phyloP scores from a whole-genome alignment of 2,888 invertebrate genomes.

The Amphimallon solstitiale region DNA sequence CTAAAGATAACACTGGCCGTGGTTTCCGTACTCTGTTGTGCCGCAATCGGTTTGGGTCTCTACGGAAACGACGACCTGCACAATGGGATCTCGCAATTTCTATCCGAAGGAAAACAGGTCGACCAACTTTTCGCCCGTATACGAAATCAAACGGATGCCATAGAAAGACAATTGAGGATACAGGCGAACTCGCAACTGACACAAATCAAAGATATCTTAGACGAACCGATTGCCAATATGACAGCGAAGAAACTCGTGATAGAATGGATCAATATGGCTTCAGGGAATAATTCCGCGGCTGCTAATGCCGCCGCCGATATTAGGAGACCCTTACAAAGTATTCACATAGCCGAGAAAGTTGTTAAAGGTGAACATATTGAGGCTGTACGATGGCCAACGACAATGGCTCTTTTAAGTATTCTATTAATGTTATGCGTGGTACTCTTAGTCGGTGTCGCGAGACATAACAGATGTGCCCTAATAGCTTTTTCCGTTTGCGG shows the following conservation, averaged over 20 bases:
- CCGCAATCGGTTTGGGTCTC: conserved; percentile 88
- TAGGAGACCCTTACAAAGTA: conserved; percentile 66
- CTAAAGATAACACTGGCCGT: conserved; percentile 83
- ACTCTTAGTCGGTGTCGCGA: conserved; percentile 87
- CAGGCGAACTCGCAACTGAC: conserved; percentile 72
- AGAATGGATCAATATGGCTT: conserved; percentile 74
- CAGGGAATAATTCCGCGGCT: conserved; percentile 80
- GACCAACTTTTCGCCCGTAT: conserved; percentile 82
- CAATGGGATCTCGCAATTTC: conserved; percentile 85
- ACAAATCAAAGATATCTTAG: conserved; percentile 79
- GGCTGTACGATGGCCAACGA: conserved; percentile 83
- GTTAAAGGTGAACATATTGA: conserved; percentile 76
- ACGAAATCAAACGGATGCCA: conserved; percentile 82
- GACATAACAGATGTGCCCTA: conserved; percentile 88
- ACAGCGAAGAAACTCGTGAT: conserved; percentile 79
- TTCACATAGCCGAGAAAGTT: conserved; percentile 73
- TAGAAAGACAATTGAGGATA: conserved; percentile 75
- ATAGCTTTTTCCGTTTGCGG: conserved; percentile 90
- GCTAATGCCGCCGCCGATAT: conserved; percentile 82
- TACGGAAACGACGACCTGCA: conserved; percentile 96
- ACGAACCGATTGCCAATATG: conserved; percentile 80
- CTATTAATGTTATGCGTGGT: conserved; percentile 89
- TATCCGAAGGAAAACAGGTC: conserved; percentile 82
- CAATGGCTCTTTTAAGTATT: conserved; percentile 87
- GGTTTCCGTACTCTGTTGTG: conserved; percentile 88